Evolutionary conservation across 2,113 vertebrate genomes (phyloP).

Genomic region (Excalfactoria chinensis): DNA sequence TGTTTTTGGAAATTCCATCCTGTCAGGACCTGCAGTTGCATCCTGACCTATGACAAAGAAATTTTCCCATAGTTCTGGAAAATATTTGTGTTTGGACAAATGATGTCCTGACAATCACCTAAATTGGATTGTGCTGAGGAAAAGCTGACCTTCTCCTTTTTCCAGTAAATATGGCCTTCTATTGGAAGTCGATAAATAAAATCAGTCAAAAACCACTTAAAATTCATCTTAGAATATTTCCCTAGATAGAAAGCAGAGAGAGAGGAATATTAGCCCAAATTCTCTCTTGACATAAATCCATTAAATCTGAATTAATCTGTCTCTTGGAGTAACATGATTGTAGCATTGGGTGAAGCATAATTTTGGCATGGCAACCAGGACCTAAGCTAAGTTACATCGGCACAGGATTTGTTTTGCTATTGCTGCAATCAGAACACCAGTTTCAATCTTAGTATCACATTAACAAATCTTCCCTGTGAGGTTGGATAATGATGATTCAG

Average conservation of each 20-base stretch:
- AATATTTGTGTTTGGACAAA: neutral
- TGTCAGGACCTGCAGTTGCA: neutral
- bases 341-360: neutral
- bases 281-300: slow-evolving; percentile 44
- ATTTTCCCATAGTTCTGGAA: neutral
- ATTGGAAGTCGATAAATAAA: slow-evolving; percentile 37
- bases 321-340: neutral
- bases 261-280: slow-evolving; percentile 37
- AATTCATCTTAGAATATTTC: slow-evolving; percentile 41
- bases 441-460: neutral
- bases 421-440: neutral
- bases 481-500: neutral
- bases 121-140: slow-evolving; percentile 7
- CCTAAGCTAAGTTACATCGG: neutral
- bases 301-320: slow-evolving; percentile 31
- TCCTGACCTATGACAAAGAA: neutral
- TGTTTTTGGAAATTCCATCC: neutral
- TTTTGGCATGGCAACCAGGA: neutral
- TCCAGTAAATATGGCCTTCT: neutral
- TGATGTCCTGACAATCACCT: neutral
- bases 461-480: neutral
- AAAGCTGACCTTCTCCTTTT: slow-evolving; percentile 38
- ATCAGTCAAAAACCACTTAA: slow-evolving; percentile 37
- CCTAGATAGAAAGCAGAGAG: neutral
- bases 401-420: slow-evolving; percentile 20